Evolutionary conservation across 2,113 vertebrate species (phyloP).

Genomic region (Porphyrio hochstetteri): DNA sequence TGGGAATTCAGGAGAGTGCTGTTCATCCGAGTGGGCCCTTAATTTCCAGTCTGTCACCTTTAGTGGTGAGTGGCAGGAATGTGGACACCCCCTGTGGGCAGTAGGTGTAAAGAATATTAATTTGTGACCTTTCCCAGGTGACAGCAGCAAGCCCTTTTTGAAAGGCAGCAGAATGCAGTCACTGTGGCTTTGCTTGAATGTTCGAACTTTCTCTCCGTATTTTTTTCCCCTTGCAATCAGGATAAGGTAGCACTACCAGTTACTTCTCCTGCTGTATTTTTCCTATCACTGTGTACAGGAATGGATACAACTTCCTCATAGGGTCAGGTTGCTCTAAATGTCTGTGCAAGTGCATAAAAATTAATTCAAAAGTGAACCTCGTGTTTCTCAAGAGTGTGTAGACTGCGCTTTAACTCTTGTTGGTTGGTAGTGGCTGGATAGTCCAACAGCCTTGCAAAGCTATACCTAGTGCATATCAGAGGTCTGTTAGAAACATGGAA

Average conservation of each 20-base stretch:
- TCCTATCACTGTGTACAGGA: background rate
- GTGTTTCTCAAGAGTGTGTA: background rate
- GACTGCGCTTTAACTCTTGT: background rate
- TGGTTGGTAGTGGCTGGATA: background rate
- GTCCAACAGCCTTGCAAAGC: background rate
- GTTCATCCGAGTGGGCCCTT: background rate
- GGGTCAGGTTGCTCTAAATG: background rate
- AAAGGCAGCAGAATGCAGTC: background rate
- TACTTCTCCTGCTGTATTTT: background rate
- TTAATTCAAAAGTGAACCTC: background rate
- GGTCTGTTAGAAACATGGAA: background rate
- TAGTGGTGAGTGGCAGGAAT: background rate
- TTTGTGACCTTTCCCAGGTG: background rate
- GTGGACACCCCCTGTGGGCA: background rate
- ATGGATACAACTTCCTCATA: background rate
- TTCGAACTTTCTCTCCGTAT: background rate
- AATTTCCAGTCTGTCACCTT: background rate
- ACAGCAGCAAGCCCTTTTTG: background rate
- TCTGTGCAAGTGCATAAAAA: background rate
- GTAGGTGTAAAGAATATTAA: background rate
- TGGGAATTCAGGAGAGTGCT: background rate
- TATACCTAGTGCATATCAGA: fast-evolving
- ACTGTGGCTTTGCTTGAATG: background rate
- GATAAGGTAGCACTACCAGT: background rate
- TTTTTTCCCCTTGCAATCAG: background rate